phyloP scores from a whole-genome alignment of 2,888 invertebrate genomes.

The Rotaria magnacalcarata region DNA sequence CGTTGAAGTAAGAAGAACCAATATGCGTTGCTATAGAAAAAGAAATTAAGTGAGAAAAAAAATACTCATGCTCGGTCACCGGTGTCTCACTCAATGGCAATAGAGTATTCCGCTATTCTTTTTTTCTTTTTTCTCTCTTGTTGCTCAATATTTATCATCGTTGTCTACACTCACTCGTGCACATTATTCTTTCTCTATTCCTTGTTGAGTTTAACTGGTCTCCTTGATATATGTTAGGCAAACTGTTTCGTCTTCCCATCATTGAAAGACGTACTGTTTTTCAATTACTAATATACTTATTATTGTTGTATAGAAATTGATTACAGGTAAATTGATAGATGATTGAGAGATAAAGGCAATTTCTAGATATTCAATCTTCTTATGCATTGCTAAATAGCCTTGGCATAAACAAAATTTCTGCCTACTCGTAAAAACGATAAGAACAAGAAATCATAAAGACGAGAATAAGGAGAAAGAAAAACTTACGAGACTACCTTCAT shows the following conservation, averaged over 20 bases:
- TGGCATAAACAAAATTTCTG: too few relatives aligned
- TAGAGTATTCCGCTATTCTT: neutral
- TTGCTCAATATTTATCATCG: neutral
- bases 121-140: neutral
- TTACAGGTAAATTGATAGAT: neutral
- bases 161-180: neutral
- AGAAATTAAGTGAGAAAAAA: neutral
- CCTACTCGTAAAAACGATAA: neutral
- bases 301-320: neutral
- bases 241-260: neutral
- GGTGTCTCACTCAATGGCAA: neutral
- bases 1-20: too few relatives aligned
- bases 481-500: neutral
- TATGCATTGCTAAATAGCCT: too few relatives aligned
- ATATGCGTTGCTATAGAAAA: neutral
- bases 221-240: neutral
- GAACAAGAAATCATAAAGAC: neutral
- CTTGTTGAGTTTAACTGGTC: neutral
- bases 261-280: neutral
- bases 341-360: too few relatives aligned
- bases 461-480: neutral
- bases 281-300: neutral
- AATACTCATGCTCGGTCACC: neutral
- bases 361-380: neutral
- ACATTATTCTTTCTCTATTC: neutral